phyloP scores from a whole-genome alignment of 2,888 invertebrate genomes.

The Drosophila aldrichi region DNA sequence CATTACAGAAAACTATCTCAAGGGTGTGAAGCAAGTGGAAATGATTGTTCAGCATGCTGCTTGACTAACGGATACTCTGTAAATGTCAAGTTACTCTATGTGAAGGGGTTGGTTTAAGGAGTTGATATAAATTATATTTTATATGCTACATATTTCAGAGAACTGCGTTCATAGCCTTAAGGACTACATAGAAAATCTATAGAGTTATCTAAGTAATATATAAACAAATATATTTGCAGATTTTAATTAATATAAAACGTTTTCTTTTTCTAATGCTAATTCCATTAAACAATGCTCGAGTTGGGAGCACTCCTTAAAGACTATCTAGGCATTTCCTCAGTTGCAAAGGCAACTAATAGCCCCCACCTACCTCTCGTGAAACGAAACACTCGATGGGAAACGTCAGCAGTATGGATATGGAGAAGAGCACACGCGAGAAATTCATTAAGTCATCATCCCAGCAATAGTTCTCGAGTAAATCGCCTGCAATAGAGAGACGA shows the following conservation, averaged over 20 bases:
- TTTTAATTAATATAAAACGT: background rate
- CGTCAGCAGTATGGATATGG: constrained; percentile 92
- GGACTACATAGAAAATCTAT: too few relatives aligned
- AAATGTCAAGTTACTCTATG: background rate
- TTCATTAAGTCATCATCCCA: constrained; percentile 94
- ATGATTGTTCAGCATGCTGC: too few relatives aligned
- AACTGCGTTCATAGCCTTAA: too few relatives aligned
- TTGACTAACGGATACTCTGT: constrained; percentile 2
- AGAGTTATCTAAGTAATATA: too few relatives aligned
- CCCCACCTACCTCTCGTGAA: constrained; percentile 90
- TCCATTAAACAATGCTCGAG: background rate
- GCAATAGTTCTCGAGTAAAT: constrained; percentile 94
- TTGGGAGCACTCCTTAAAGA: background rate
- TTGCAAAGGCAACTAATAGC: background rate
- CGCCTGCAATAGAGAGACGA: constrained; percentile 86
- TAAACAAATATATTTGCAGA: too few relatives aligned
- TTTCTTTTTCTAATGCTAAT: too few relatives aligned
- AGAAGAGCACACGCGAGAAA: constrained; percentile 91
- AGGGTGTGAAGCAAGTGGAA: constrained; percentile 1
- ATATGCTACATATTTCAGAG: too few relatives aligned
- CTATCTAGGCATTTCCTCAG: too few relatives aligned
- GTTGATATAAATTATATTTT: too few relatives aligned
- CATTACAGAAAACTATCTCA: constrained; percentile 39
- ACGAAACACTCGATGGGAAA: constrained; percentile 96
- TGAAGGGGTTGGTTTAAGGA: too few relatives aligned